Conservation (phyloP, 2,888 invertebrate species). For the Lepidonotus clava region DNA sequence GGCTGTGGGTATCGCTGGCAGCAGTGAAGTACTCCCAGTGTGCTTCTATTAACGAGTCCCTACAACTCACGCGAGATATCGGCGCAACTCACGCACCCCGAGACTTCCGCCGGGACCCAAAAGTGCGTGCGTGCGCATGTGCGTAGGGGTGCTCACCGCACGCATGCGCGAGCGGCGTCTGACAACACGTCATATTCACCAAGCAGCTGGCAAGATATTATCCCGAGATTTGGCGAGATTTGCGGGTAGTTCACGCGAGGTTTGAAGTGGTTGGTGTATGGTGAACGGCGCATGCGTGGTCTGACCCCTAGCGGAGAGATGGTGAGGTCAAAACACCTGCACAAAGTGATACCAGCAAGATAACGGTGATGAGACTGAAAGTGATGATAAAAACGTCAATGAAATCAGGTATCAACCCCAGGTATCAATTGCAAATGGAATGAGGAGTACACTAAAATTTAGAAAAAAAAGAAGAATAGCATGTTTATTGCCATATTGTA, state of each 20-base stretch:
- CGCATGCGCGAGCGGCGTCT: constrained; percentile 14
- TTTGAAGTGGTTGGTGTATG: neutral
- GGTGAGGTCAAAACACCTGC: too few relatives aligned
- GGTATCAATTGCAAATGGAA: neutral
- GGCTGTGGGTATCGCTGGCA: too few relatives aligned
- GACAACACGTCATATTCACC: neutral
- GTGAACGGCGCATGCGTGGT: too few relatives aligned
- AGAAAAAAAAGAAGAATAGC: too few relatives aligned
- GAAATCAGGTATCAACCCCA: too few relatives aligned
- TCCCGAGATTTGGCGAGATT: neutral
- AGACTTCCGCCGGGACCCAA: constrained; percentile 9
- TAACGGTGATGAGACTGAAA: too few relatives aligned
- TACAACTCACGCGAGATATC: constrained; percentile 1
- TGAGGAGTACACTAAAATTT: too few relatives aligned
- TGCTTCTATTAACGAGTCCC: neutral
- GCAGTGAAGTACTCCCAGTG: too few relatives aligned
- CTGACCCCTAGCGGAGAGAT: neutral
- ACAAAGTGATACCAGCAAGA: neutral
- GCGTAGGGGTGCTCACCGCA: neutral
- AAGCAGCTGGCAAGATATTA: constrained; percentile 30
- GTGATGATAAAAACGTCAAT: too few relatives aligned
- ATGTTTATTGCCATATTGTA: too few relatives aligned
- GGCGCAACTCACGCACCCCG: constrained; percentile 3
- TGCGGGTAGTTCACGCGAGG: neutral
- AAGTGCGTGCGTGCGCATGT: constrained; percentile 43